Evolutionary conservation across 1,140 invertebrate genomes (phyloP), one percentile per base, ranked within the genome.

Genomic region (Eciton burchellii): DNA sequence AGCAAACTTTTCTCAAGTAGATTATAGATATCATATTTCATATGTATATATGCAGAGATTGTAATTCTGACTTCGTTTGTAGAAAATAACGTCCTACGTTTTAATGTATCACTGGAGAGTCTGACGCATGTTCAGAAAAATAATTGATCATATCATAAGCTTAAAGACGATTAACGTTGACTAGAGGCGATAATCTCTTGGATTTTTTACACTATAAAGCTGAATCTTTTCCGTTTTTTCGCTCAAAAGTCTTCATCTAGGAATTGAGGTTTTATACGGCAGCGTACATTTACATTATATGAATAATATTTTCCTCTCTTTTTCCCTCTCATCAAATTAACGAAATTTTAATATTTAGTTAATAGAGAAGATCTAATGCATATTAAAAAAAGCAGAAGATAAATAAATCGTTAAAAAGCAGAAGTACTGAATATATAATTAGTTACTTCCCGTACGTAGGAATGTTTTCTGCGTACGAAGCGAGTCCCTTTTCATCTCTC

Each of bases 161-260:
- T 84, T 83, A 74, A 71, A 84, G 56, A 84, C 26, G 73, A 86
- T 87, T 77, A 83, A 89, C 62, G 56, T 85, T 89, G 66, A 89
- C 85, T 87, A 87, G 83, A 82, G 74, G 68, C 82, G 54, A 89
- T 86, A 88, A 89, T 86, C 77, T 84, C 70, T 81, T 76, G 54
- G 26, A 85, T 74, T 82, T 76, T 24, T 63, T 79, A 82, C 56
- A 52, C 66, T 88, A 81, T 14, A 66, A 88, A 83, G 86, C 76
- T 57, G 24, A 82, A 70, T 63, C 63, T 84, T 77, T 59, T 70
- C 63, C 68, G 57, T 57, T 43, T 71, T 47, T 56, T 54, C 19
- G 14, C 63, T 79, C 24, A 1, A 35, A 84, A 85, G 26, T 79
- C 56, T 88, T 87, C 11, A 49, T 26, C 56, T 88, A 62, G 41